phyloP scores from a whole-genome alignment of 2,113 vertebrate species.

The Triplophysa dalaica region DNA sequence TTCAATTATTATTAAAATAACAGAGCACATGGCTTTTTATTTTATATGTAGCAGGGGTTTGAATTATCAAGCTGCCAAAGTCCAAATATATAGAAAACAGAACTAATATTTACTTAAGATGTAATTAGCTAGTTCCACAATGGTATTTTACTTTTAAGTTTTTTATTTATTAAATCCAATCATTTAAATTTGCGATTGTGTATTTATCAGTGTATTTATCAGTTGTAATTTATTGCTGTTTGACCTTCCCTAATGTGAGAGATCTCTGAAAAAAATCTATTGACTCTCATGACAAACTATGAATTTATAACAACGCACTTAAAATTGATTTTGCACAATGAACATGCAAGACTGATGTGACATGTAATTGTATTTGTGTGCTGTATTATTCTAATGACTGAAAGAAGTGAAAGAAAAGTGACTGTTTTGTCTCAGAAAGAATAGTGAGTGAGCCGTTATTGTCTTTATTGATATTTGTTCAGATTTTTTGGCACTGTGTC shows the following conservation, averaged over 20 bases:
- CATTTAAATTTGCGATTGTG: neutral
- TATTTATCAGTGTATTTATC: neutral
- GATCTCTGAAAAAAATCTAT: slow-evolving; percentile 15
- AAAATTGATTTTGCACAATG: slow-evolving; percentile 41
- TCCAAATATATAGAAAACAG: slow-evolving; percentile 7
- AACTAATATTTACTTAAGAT: slow-evolving; percentile 2
- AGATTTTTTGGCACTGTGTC: neutral
- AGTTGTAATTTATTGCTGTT: neutral
- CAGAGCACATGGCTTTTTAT: neutral
- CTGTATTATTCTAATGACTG: slow-evolving; percentile 20
- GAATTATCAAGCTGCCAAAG: neutral
- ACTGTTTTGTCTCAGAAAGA: neutral
- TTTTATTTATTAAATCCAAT: slow-evolving; percentile 28
- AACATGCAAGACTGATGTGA: neutral
- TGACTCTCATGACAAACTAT: neutral
- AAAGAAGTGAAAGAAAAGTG: neutral
- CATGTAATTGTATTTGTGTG: slow-evolving; percentile 12
- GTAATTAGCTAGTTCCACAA: slow-evolving; percentile 13
- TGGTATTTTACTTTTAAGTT: slow-evolving; percentile 2
- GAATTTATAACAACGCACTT: slow-evolving; percentile 28
- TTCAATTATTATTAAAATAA: neutral
- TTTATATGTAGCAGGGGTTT: neutral
- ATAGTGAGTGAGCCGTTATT: slow-evolving; percentile 17
- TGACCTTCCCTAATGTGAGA: neutral
- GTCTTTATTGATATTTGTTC: slow-evolving; percentile 34